These are phyloP conservation scores for Eulithis prunata DNA, from an alignment of 2,888 invertebrate genomes.

Conservation along the genomic window DNA sequence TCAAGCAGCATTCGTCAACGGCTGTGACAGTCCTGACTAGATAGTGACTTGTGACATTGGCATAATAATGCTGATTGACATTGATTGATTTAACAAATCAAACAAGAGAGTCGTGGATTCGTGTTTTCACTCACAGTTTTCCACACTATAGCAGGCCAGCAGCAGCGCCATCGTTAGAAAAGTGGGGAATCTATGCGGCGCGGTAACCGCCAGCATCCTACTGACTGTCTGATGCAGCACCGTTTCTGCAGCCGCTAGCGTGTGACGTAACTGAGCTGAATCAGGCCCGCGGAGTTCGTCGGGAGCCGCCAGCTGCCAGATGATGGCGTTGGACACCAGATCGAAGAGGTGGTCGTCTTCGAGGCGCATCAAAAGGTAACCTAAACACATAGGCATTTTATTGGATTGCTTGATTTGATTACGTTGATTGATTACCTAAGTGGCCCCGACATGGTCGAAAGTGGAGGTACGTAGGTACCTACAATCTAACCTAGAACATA, in stretches of 20 bases:
- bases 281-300: slow-evolving; percentile 46
- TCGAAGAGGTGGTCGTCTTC: slow-evolving; percentile 62
- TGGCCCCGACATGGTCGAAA: too few relatives aligned
- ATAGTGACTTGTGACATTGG: too few relatives aligned
- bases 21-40: too few relatives aligned
- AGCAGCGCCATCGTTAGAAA: slow-evolving; percentile 61
- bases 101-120: too few relatives aligned
- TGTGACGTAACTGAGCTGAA: slow-evolving; percentile 42
- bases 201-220: slow-evolving; percentile 64
- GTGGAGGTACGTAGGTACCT: too few relatives aligned
- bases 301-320: slow-evolving; percentile 64
- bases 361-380: slow-evolving; percentile 62
- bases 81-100: too few relatives aligned
- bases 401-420: too few relatives aligned
- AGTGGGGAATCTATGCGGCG: slow-evolving; percentile 53
- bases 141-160: slow-evolving; percentile 57
- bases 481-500: too few relatives aligned
- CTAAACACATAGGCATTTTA: slow-evolving; percentile 43
- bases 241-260: slow-evolving; percentile 54
- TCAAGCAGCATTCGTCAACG: too few relatives aligned
- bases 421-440: too few relatives aligned
- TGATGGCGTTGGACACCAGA: slow-evolving; percentile 55
- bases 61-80: too few relatives aligned
- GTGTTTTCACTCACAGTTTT: slow-evolving; percentile 72
- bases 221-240: slow-evolving; percentile 53